Base-by-base conservation (phyloP, 2,113 vertebrate species). In the Periophthalmodon schlosseri region DNA sequence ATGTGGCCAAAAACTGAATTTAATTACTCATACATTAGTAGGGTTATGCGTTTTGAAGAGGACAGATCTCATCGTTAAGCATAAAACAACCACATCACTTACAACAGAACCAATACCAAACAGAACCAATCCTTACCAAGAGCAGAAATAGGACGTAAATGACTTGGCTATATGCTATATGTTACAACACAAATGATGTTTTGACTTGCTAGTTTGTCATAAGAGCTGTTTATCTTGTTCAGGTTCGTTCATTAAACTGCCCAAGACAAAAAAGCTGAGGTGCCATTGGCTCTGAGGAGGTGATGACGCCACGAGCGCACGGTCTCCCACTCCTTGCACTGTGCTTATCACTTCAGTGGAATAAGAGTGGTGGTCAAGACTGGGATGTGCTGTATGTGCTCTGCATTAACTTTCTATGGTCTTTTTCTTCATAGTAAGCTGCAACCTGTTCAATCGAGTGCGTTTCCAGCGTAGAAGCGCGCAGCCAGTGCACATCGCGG, bases 291-390 rank as follows among this genome's bases (percentile, higher is more conserved):
- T 85, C 57, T n/a, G 84, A 85, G 74, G 81, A 73, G 70, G 16
- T 77, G 88, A 78, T 88, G 86, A 89, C 81, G 83, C 71, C 56
- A 77, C 52, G 79, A 83, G 90, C 87, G 87, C 87, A 83, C 85
- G 16, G 75, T 86, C 52, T 84, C 63, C 46, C 24, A 15, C 68
- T 70, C 64, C 72, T 56, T 63, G 16, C 71, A 46, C 58, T 1
- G 70, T 72, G 74, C 87, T 72, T 73, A 80, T 83, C 84, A 24
- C 20, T 52, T 28, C 77, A 65, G 64, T 66, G 76, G 79, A 69
- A 79, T 73, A 78, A 74, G 64, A 88, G 28, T 77, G 44, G 71
- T 56, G 75, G 47, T 78, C 50, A 57, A 58, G 57, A 71, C 74
- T 79, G 78, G 72, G 56, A 81, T 76, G 86, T 39, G 44, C 36